A percentile compares a stretch with the other conserved stretches of the same genome.
phyloP scores from a whole-genome alignment of 92 coral and sea anemone genomes.

The Pocillopora meandrina region DNA sequence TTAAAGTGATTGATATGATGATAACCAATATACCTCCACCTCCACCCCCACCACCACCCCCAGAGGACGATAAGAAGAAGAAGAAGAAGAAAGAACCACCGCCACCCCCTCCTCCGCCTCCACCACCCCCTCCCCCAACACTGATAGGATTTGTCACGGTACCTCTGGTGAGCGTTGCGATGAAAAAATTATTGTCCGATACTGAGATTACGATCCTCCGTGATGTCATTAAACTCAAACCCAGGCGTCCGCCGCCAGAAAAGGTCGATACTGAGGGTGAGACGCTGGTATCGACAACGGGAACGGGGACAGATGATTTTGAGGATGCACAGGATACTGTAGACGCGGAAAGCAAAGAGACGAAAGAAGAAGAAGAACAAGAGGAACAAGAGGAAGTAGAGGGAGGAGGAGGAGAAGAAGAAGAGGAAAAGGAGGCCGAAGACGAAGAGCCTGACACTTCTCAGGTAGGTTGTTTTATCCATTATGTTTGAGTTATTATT shows the following conservation, averaged over 20 bases:
- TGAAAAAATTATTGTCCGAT: constrained; percentile 87
- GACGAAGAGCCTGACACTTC: constrained; percentile 28
- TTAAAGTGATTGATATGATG: constrained; percentile 90
- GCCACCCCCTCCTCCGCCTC: constrained; percentile 65
- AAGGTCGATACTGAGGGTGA: constrained; percentile 65
- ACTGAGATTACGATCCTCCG: constrained; percentile 89
- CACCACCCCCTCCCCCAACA: constrained; percentile 69
- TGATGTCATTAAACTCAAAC: constrained; percentile 76
- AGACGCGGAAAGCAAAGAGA: constrained; percentile 58
- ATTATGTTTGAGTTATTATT: not conserved
- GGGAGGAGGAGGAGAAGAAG: not conserved
- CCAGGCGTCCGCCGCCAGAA: constrained; percentile 67
- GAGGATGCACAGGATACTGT: constrained; percentile 62
- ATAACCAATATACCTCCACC: constrained; percentile 72
- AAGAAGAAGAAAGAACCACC: constrained; percentile 54
- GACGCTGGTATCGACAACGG: constrained; percentile 67
- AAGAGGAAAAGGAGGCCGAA: not conserved
- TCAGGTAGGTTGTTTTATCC: not conserved
- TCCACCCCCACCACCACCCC: constrained; percentile 62
- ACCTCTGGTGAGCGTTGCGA: constrained; percentile 88
- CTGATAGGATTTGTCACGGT: constrained; percentile 85
- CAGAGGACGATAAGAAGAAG: constrained; percentile 38
- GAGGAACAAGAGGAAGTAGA: constrained; percentile 18
- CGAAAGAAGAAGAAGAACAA: constrained; percentile 43
- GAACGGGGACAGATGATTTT: constrained; percentile 68